Base-by-base conservation (phyloP, 1,140 invertebrate species). In the Rhopalosiphum padi region DNA sequence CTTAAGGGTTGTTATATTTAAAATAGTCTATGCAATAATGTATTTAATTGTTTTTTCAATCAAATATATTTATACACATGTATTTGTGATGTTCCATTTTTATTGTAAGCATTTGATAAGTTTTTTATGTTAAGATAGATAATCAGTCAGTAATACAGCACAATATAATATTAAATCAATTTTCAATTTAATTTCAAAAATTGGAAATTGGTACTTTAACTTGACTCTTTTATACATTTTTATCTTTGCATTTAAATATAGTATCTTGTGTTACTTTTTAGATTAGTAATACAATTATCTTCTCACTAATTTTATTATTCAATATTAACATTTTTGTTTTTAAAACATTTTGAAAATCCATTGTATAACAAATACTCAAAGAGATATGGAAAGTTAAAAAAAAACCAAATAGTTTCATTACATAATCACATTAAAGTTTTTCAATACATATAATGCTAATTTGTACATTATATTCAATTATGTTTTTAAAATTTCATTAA, bases 11-110 rank as follows among this genome's bases (percentile, higher is more conserved):
- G 30, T 77, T 77, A 35, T 77, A 21, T n/a, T 35, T 86, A 21
- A 46, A 48, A 30, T 87, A 87, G 43, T 87, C 18, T n/a, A 87
- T 87, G 30, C 30, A 87, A 87, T 43, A 87, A 87, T 86, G 41
- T 85, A 85, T 43, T 25, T 85, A 23, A 77, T 77, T 77, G n/a
- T 77, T 85, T 85, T 85, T 85, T 85, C 22, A 85, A 9, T 43
- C 22, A 41, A 85, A 37, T 83, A 83, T 83, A 85, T 85, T 25
- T 85, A 85, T 41, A 85, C 23, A 85, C 0, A 3, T 30, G 8
- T 85, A 85, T 41, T 85, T 11, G 23, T 85, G 22, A 41, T 85
- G 2, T 37, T 82, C 18, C 18, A 23, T 85, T 85, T 37, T 85
- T 85, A 22, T 85, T 83, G 21, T 83, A 41, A 37, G 77, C 6